phyloP scores from a whole-genome alignment of 2,113 vertebrate species.

The Pelusios castaneus region DNA sequence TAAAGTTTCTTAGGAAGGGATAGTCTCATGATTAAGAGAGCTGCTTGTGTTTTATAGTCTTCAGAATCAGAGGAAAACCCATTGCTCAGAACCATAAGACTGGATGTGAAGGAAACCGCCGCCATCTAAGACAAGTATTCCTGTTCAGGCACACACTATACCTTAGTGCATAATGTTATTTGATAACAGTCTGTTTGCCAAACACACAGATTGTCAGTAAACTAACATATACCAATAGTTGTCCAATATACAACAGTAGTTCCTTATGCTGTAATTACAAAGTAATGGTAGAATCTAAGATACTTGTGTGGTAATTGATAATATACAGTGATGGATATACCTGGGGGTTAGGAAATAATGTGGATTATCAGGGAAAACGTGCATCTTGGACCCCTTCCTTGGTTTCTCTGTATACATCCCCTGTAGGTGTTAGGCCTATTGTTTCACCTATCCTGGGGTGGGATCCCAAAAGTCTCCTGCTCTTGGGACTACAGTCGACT shows the following conservation, averaged over 20 bases:
- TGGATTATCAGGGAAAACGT: neutral
- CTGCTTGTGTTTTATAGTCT: neutral
- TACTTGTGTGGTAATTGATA: neutral
- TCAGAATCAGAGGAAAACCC: neutral
- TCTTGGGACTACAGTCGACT: neutral
- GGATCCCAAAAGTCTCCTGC: neutral
- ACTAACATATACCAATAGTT: neutral
- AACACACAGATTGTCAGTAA: neutral
- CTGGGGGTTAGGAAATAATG: neutral
- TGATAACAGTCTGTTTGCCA: neutral
- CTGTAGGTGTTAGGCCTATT: neutral
- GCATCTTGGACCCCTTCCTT: neutral
- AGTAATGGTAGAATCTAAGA: neutral
- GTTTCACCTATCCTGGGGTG: neutral
- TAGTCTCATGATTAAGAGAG: neutral
- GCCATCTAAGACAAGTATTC: slow-evolving; percentile 1
- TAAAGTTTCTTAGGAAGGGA: neutral
- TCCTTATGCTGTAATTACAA: neutral
- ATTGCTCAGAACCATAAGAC: neutral
- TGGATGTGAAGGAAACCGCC: neutral
- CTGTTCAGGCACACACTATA: neutral
- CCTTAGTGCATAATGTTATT: neutral
- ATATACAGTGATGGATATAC: neutral
- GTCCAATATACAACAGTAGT: neutral
- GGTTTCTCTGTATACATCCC: neutral